A percentile compares a stretch with the other conserved stretches of the same genome.
phyloP scores from a whole-genome alignment of 92 coral and sea anemone species.

The Pocillopora grandis region DNA sequence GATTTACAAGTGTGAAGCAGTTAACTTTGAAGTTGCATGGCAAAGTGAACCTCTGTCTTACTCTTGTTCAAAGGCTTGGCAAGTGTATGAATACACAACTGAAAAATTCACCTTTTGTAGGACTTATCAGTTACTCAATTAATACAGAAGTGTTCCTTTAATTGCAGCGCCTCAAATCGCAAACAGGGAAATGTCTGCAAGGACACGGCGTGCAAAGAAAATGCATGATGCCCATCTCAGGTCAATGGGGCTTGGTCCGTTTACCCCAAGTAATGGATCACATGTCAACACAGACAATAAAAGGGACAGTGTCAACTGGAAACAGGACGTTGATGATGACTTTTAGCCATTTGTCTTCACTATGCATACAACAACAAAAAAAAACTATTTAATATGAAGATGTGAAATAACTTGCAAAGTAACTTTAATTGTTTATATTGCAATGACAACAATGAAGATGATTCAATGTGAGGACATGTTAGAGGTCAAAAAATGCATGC shows the following conservation, averaged over 20 bases:
- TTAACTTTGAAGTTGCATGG: no score
- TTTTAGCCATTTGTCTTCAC: not conserved
- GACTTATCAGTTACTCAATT: no score
- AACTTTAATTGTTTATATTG: not conserved
- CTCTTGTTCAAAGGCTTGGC: no score
- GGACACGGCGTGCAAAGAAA: constrained; percentile 77
- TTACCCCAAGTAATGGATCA: constrained; percentile 38
- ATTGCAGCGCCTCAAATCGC: constrained; percentile 77
- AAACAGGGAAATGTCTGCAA: constrained; percentile 84
- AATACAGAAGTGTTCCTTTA: not conserved
- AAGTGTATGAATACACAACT: no score
- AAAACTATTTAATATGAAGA: not conserved
- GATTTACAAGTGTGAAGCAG: no score
- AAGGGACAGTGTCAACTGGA: constrained; percentile 5
- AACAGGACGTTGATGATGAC: constrained; percentile 20
- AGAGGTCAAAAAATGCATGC: no score
- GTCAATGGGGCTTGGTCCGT: constrained; percentile 82
- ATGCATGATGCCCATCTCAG: constrained; percentile 76
- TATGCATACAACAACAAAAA: not conserved
- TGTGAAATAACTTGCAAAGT: not conserved
- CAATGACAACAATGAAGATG: no score
- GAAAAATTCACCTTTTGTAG: no score
- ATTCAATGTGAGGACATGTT: no score
- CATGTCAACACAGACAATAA: not conserved
- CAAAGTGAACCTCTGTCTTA: no score